phyloP scores from a whole-genome alignment of 2,888 invertebrate genomes.

The Gibbula magus region DNA sequence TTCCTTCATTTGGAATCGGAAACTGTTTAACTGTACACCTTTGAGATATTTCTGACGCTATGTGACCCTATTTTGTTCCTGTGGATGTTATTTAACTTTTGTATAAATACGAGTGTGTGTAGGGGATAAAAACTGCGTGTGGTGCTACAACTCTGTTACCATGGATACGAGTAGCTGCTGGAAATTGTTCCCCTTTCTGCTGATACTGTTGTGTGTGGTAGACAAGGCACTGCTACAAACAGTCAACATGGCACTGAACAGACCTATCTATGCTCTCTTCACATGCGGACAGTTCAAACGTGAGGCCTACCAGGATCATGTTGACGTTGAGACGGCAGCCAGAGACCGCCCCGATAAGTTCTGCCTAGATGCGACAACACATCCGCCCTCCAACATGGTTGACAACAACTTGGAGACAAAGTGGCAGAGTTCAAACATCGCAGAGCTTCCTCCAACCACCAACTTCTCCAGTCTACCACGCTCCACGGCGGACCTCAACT shows the following conservation, averaged over 20 bases:
- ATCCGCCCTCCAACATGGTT: constrained; percentile 50
- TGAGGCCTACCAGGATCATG: constrained; percentile 44
- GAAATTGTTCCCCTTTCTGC: neutral
- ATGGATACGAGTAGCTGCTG: no score
- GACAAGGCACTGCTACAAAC: neutral
- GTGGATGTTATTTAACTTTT: no score
- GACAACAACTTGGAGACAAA: constrained; percentile 51
- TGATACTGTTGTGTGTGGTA: neutral
- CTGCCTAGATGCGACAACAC: constrained; percentile 29
- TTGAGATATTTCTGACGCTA: no score
- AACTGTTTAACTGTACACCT: no score
- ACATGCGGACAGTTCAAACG: constrained; percentile 51
- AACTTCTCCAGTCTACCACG: neutral
- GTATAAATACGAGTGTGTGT: no score
- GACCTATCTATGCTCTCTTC: constrained; percentile 44
- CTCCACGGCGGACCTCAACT: constrained; percentile 25
- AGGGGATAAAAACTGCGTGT: no score
- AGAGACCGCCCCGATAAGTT: neutral
- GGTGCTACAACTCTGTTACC: no score
- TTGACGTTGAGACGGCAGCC: constrained; percentile 24
- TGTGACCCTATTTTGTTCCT: no score
- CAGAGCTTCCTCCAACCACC: no score
- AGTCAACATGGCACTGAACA: constrained; percentile 59
- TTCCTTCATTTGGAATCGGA: no score
- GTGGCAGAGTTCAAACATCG: constrained; percentile 53